Conservation (phyloP, 2,888 invertebrate genomes). For the Cataglyphis albicans region DNA sequence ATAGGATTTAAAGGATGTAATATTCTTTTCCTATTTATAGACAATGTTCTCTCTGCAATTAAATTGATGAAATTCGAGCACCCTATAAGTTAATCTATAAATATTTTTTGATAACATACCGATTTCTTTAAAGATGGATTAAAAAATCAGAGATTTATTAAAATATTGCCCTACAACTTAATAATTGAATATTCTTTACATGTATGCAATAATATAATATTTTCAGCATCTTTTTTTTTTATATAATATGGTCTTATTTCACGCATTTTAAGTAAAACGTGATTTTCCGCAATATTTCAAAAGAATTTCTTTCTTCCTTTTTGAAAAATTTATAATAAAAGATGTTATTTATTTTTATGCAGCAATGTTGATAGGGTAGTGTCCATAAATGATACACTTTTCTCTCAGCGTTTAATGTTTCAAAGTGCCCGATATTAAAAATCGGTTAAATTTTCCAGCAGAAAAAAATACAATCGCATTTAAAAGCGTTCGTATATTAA, state of each 20-base stretch:
- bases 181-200: not conserved
- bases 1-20: not conserved
- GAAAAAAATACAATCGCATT: slow-evolving; percentile 22
- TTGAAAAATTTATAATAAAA: not conserved
- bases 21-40: not conserved
- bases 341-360: not conserved
- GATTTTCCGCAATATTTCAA: not conserved
- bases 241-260: not conserved
- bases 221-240: not conserved
- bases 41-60: not conserved
- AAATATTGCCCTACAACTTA: not conserved
- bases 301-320: not conserved
- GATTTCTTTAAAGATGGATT: not conserved
- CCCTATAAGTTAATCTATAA: not conserved
- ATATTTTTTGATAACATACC: not conserved
- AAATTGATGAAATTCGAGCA: not conserved
- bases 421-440: slow-evolving; percentile 13
- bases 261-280: not conserved
- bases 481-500: slow-evolving; percentile 6
- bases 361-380: not conserved
- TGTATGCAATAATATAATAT: not conserved
- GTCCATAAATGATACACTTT: slow-evolving; percentile 14
- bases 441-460: slow-evolving; percentile 33
- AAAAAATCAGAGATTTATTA: not conserved
- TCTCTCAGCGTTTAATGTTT: not conserved